Base-by-base conservation (phyloP, 2,113 vertebrate genomes). In the Corydoras sp. region DNA sequence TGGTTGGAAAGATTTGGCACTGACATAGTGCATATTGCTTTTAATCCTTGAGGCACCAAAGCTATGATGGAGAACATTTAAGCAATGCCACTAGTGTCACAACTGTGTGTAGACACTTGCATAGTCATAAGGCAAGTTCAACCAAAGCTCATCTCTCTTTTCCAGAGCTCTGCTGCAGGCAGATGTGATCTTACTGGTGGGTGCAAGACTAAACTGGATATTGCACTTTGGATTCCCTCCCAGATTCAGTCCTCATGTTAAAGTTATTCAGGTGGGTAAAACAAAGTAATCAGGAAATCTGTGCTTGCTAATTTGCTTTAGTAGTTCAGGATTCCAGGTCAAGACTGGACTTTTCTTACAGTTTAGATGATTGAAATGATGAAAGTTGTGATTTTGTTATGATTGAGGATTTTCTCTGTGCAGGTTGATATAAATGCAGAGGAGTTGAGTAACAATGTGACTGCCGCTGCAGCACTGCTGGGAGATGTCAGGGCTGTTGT, bases 201-300 rank as follows among this genome's bases (percentile, higher is more conserved):
- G 96, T 79, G 96, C 97, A 61, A 92, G 95, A 76, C 85, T 99
- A 64, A 99, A 98, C 65, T 98, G 97, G 97, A 98, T 99, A 76
- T 86, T 98, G 73, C 97, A 99, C 85, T 99, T 98, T 87, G 97
- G 97, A 58, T 89, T 93, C 66, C 92, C 95, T 49, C 96, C 95
- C 11, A 88, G 94, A 76, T 99, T 94, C 77, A 91, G 65, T 63
- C 86, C 89, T 18, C 76, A 92, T 82, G 93, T 98, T 15, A 94
- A 96, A 80, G 78, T 99, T 81, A 93, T 98, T 81, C 95, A 98
- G 94, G 96, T 96, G 79, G 50, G 65, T 32, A 48, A 43, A 43
- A 5, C 7, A 24, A 24, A 43, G 35, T 43, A 43, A 43, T 43
- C 35, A 43, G 4, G 35, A 43, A 43, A 43, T 43, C 35, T 43